These are phyloP conservation scores for Dione vanillae DNA, from an alignment of 2,888 invertebrate genomes.

Conservation along the genomic window DNA sequence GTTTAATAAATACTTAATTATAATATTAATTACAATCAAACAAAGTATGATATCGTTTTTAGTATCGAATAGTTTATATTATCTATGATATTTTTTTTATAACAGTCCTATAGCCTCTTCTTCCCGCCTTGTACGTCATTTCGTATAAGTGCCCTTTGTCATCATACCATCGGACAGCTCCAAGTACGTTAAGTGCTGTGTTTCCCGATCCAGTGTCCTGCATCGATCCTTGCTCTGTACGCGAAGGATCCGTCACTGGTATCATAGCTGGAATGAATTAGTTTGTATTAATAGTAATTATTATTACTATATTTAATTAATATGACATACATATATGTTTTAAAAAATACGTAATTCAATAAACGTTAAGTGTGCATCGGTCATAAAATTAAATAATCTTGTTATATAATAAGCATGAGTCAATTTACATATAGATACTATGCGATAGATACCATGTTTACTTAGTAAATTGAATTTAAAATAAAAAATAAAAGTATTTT, in stretches of 20 bases:
- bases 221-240: constrained; percentile 77
- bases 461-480: background rate
- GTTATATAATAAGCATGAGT: background rate
- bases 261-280: constrained; percentile 70
- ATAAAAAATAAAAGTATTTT: no score
- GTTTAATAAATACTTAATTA: constrained; percentile 50
- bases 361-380: background rate
- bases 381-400: background rate
- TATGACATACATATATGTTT: no score
- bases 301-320: background rate
- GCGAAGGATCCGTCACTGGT: constrained; percentile 81
- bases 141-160: constrained; percentile 77
- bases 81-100: constrained; percentile 70
- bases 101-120: constrained; percentile 76
- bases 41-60: constrained; percentile 50
- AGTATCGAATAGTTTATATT: constrained; percentile 52
- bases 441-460: no score
- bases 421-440: background rate
- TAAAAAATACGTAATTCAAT: no score
- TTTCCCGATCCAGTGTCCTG: constrained; percentile 69
- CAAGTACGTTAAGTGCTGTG: constrained; percentile 70
- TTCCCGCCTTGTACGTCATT: constrained; percentile 81
- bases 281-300: background rate
- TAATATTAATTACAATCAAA: constrained; percentile 40
- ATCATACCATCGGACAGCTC: constrained; percentile 78